Evolutionary conservation across 35 echinoderm and acorn worm genomes (phyloP).

Genomic region (Patiria miniata): DNA sequence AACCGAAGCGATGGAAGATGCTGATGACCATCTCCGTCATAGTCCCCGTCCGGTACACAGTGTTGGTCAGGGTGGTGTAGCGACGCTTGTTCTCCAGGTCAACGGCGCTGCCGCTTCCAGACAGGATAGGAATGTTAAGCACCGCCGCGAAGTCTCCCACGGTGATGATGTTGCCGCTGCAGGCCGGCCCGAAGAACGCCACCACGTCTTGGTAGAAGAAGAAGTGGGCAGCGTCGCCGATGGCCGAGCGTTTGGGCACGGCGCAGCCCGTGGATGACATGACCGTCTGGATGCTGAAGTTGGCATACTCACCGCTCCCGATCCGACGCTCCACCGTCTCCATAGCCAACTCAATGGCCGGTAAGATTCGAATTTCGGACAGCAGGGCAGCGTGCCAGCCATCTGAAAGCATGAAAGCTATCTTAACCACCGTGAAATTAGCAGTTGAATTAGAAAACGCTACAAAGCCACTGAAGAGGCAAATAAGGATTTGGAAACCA

Average conservation of each 20-base stretch:
- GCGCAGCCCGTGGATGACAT: background rate
- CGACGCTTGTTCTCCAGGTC: background rate
- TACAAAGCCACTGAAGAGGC: too few relatives aligned
- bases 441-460: too few relatives aligned
- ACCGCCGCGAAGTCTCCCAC: conserved; percentile 16
- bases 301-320: conserved; percentile 15
- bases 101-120: background rate
- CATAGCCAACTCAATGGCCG: conserved; percentile 29
- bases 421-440: too few relatives aligned
- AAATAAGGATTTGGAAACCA: too few relatives aligned
- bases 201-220: background rate
- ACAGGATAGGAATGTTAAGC: conserved; percentile 14
- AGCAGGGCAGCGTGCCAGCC: too few relatives aligned
- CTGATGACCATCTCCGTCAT: background rate
- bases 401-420: too few relatives aligned
- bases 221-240: background rate
- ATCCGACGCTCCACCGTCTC: background rate
- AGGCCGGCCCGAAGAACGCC: conserved; percentile 30
- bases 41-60: background rate
- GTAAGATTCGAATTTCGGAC: background rate
- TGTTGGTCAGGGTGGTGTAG: conserved; percentile 10
- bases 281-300: background rate
- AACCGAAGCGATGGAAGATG: background rate
- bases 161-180: background rate
- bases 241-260: background rate